Evolutionary conservation across 2,797 vertebrate species (phyloP).

Genomic region (Odontamblyopus lacepedii): DNA sequence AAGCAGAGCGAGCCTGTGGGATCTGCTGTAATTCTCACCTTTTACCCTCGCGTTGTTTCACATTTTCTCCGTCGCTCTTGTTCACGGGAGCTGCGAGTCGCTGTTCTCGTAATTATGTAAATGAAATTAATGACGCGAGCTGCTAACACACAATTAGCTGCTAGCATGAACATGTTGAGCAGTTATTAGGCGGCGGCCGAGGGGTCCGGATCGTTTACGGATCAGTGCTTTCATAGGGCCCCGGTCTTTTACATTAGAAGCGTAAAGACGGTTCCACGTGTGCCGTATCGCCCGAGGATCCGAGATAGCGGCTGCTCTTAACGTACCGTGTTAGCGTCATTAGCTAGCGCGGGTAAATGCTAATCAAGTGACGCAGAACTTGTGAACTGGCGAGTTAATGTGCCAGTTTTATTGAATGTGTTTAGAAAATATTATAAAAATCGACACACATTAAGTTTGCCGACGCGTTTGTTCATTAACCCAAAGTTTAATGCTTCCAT

Average conservation of each 20-base stretch:
- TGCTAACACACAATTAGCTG: conserved; percentile 11
- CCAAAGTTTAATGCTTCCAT: no score
- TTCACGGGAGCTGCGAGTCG: not conserved
- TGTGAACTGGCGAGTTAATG: not conserved
- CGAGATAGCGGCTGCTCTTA: not conserved
- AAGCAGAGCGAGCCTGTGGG: no score
- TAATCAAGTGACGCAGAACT: not conserved
- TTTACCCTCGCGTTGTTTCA: conserved; percentile 28
- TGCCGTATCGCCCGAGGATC: not conserved
- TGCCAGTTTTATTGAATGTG: no score
- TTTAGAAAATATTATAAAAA: no score
- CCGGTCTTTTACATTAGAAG: no score
- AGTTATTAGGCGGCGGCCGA: conserved; percentile 7
- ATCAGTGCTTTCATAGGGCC: not conserved
- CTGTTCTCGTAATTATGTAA: conserved; percentile 19
- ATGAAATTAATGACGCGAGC: conserved; percentile 18
- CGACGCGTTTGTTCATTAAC: no score
- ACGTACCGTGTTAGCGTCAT: not conserved
- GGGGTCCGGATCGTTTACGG: conserved; percentile 9
- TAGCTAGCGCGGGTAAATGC: not conserved
- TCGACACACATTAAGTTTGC: no score
- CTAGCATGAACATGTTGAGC: not conserved
- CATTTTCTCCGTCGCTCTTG: not conserved
- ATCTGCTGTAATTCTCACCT: conserved; percentile 43
- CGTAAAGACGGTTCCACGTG: not conserved